phyloP scores from a whole-genome alignment of 1,140 invertebrate genomes.

The Paracyclopina nana region DNA sequence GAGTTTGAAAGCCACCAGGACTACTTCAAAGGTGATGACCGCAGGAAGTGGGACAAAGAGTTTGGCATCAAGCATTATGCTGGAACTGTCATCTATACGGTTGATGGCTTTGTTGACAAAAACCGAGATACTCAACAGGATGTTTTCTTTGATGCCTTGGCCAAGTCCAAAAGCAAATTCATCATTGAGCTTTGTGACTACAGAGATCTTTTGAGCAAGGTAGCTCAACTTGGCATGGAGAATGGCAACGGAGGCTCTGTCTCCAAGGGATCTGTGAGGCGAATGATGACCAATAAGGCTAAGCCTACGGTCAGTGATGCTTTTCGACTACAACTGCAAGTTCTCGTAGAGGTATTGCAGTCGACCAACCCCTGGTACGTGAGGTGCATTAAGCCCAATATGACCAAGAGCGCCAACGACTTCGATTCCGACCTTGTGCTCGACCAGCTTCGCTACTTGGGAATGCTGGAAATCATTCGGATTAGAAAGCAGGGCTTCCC shows the following conservation, averaged over 20 bases:
- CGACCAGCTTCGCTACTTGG: slow-evolving; percentile 75
- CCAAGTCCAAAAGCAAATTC: slow-evolving; percentile 60
- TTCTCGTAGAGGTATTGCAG: slow-evolving; percentile 64
- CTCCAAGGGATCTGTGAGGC: slow-evolving; percentile 12
- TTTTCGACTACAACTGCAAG: slow-evolving; percentile 71
- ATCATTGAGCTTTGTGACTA: slow-evolving; percentile 53
- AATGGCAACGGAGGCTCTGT: slow-evolving; percentile 3
- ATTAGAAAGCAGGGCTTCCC: slow-evolving; percentile 83
- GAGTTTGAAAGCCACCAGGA: slow-evolving; percentile 67
- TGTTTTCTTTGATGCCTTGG: slow-evolving; percentile 79
- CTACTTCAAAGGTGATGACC: slow-evolving; percentile 68
- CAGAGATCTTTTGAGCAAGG: slow-evolving; percentile 16
- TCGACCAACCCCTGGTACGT: slow-evolving; percentile 87
- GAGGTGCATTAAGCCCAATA: slow-evolving; percentile 84
- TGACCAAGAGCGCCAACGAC: slow-evolving; percentile 56
- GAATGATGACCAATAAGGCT: slow-evolving; percentile 48
- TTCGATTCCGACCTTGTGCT: slow-evolving; percentile 65
- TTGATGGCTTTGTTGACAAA: slow-evolving; percentile 89
- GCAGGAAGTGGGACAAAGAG: slow-evolving; percentile 71
- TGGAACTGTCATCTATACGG: slow-evolving; percentile 72
- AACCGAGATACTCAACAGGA: slow-evolving; percentile 87
- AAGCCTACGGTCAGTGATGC: slow-evolving; percentile 82
- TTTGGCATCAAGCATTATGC: slow-evolving; percentile 87
- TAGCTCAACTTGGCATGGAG: slow-evolving; percentile 7
- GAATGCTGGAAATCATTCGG: slow-evolving; percentile 86